Percentiles rank a stretch among this genome's conserved stretches.
These are phyloP conservation scores for Myioborus melanocephalus DNA, from an alignment of 2,797 vertebrate genomes.

Conservation along the genomic window DNA sequence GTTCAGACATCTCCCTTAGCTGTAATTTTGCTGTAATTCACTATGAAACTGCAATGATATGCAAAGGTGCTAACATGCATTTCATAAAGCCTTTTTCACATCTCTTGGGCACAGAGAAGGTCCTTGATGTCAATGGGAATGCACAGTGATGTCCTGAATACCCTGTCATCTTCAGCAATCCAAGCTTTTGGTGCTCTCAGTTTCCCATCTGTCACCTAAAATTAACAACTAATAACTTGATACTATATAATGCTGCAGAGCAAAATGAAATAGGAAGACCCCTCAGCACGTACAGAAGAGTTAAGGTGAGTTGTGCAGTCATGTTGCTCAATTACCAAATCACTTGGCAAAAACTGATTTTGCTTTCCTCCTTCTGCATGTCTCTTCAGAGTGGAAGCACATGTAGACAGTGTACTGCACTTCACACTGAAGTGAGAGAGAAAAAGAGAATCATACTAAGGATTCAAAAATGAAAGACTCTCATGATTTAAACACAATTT, in stretches of 20 bases:
- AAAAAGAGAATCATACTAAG: not conserved
- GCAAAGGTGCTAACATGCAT: not conserved
- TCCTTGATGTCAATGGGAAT: not conserved
- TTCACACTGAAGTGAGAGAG: not conserved
- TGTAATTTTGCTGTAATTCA: not conserved
- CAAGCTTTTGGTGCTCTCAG: not conserved
- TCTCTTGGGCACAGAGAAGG: not conserved
- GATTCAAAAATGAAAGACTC: not conserved
- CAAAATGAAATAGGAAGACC: not conserved
- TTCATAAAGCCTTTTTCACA: not conserved
- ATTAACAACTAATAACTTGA: not conserved
- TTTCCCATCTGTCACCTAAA: not conserved
- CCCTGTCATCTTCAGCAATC: not conserved
- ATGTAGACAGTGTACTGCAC: fast-evolving
- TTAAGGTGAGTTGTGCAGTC: not conserved
- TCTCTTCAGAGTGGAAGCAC: not conserved
- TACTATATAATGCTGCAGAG: not conserved
- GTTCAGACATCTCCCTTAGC: not conserved
- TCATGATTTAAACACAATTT: not conserved
- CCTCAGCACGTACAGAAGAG: not conserved
- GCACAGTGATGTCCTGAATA: not conserved
- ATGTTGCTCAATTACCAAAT: not conserved
- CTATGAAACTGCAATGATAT: not conserved
- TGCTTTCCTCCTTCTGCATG: not conserved
- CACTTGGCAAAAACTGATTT: not conserved